Conservation (phyloP, 2,888 invertebrate species). For the Rhingia rostrata region DNA sequence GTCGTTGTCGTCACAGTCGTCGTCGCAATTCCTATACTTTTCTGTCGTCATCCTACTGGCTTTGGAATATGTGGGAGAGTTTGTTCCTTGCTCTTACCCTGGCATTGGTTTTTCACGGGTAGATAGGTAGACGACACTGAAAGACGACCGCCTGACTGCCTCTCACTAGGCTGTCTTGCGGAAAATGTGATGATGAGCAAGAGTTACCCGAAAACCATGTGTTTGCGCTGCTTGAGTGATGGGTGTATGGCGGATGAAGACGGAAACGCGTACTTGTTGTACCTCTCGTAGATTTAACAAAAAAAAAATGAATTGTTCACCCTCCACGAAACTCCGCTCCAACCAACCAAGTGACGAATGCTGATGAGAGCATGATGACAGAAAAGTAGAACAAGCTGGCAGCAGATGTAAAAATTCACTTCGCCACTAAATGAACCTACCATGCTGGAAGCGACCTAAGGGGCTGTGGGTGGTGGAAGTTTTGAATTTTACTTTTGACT, state of each 20-base stretch:
- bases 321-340: not conserved
- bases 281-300: constrained; percentile 41
- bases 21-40: constrained; percentile 29
- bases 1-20: constrained; percentile 39
- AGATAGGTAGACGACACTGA: constrained; percentile 47
- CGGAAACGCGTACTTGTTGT: constrained; percentile 70
- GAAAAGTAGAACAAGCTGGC: constrained; percentile 72
- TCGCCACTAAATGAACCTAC: constrained; percentile 71
- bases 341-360: constrained; percentile 42
- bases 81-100: constrained; percentile 18
- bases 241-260: constrained; percentile 29
- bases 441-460: constrained; percentile 10
- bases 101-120: constrained; percentile 32
- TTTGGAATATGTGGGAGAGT: constrained; percentile 29
- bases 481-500: constrained; percentile 43
- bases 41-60: constrained; percentile 33
- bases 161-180: constrained; percentile 59
- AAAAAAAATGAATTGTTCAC: constrained; percentile 11
- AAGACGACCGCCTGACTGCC: constrained; percentile 51
- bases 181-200: constrained; percentile 71
- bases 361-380: constrained; percentile 71
- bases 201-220: constrained; percentile 48
- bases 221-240: constrained; percentile 8
- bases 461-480: constrained; percentile 2
- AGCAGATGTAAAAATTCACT: constrained; percentile 75